Base-by-base conservation (phyloP, 2,113 vertebrate genomes). In the Mesoclemmys tuberculata region DNA sequence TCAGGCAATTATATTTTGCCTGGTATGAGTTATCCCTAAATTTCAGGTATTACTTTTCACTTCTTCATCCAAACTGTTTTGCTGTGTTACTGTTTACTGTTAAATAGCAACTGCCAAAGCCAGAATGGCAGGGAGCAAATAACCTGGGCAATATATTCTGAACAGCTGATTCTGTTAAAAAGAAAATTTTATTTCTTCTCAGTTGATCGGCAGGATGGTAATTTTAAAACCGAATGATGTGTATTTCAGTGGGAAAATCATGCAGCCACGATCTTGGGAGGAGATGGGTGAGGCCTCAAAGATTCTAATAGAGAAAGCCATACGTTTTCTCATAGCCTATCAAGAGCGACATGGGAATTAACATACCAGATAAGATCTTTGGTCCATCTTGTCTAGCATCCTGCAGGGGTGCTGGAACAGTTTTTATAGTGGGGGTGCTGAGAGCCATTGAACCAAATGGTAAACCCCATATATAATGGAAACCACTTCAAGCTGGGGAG, bases 1-100 rank as follows among this genome's bases (percentile, higher is more conserved):
- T 94, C 94, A 88, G 54, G 81, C n/a, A 96, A 87, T 95, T 95
- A 82, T 7, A 22, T 80, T 11, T 10, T 48, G 18, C 80, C 54
- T 91, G 22, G 31, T 85, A 94, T 93, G 55, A 96, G 74, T 55
- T 89, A 80, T 83, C 12, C 78, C 87, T 71, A 51, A 14, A 88
- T 85, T 91, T 48, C 92, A 87, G 80, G 6, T 24, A 81, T 83
- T 93, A 89, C 90, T 83, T 48, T 95, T 91, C 22, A 55, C 18
- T 95, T 88, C 75, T 61, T 44, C 35, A 44, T 81, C 93, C 64
- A 52, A 75, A 81, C 29, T 51, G 14, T 31, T 78, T 4, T 84
- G 16, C 38, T 38, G 44, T 35, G 31, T 6, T 90, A 75, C 49
- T 74, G 6, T 18, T 89, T 4, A 0, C 12, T 90, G 24, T 61